Conservation (phyloP, 2,888 invertebrate genomes). For the Luffia ferchaultella region DNA sequence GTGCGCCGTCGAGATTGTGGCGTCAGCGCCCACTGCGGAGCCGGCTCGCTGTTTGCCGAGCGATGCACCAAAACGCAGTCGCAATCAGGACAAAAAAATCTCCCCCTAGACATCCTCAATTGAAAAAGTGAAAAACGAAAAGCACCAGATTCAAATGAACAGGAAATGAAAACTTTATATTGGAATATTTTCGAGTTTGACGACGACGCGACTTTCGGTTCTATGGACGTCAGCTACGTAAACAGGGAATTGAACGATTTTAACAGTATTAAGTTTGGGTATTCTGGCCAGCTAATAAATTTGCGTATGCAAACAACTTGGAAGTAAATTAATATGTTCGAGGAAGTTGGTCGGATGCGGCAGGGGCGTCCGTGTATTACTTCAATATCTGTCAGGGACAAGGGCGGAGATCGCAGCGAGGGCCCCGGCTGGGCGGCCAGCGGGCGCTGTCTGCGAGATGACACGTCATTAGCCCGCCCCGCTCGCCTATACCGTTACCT, state of each 20-base stretch:
- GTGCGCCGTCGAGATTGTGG: slow-evolving; percentile 29
- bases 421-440: no score
- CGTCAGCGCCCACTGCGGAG: slow-evolving; percentile 48
- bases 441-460: slow-evolving; percentile 22
- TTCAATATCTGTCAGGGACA: background rate
- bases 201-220: background rate
- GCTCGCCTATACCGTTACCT: background rate
- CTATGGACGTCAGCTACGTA: background rate
- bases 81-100: slow-evolving; percentile 60
- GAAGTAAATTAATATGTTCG: background rate
- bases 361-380: background rate
- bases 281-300: background rate
- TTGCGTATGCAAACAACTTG: background rate
- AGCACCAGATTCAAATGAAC: background rate
- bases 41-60: slow-evolving; percentile 46
- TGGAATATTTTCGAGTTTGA: background rate
- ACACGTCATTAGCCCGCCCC: slow-evolving; percentile 33
- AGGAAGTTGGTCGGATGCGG: background rate
- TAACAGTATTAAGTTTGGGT: background rate
- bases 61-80: slow-evolving; percentile 61
- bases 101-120: slow-evolving; percentile 29
- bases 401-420: no score
- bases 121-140: background rate
- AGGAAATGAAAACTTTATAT: background rate
- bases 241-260: background rate